Evolutionary conservation across 2,113 vertebrate genomes (phyloP).

Genomic region (Bungarus multicinctus): DNA sequence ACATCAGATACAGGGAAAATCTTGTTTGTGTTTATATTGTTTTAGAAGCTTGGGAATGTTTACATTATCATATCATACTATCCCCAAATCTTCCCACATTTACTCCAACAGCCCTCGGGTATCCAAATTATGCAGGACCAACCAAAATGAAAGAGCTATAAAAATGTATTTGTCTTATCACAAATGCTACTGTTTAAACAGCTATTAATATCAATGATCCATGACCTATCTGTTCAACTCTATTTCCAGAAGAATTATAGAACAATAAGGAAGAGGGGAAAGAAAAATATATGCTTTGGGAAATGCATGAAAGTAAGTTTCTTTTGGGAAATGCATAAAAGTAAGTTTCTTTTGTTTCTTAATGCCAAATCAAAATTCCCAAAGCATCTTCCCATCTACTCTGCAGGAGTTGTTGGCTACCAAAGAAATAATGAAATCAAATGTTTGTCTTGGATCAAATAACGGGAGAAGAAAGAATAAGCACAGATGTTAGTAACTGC

Average conservation of each 20-base stretch:
- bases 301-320: background rate
- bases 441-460: background rate
- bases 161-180: slow-evolving; percentile 28
- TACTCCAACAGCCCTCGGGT: background rate
- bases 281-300: background rate
- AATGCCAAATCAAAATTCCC: slow-evolving; percentile 1
- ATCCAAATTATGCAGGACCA: background rate
- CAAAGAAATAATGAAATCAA: slow-evolving; percentile 5
- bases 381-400: background rate
- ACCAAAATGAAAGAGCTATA: background rate
- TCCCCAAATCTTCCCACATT: background rate
- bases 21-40: background rate
- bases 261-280: background rate
- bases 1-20: background rate
- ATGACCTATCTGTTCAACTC: background rate
- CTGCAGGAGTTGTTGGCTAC: slow-evolving; percentile 21
- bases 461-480: slow-evolving; percentile 8
- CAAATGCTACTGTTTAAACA: background rate
- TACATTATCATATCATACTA: background rate
- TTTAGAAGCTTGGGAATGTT: background rate
- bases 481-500: background rate
- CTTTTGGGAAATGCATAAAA: background rate
- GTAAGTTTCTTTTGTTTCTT: slow-evolving; percentile 1
- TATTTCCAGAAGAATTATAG: slow-evolving; percentile 3
- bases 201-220: slow-evolving; percentile 14